Evolutionary conservation across 2,888 invertebrate genomes (phyloP).

Genomic region (Sesia apiformis): DNA sequence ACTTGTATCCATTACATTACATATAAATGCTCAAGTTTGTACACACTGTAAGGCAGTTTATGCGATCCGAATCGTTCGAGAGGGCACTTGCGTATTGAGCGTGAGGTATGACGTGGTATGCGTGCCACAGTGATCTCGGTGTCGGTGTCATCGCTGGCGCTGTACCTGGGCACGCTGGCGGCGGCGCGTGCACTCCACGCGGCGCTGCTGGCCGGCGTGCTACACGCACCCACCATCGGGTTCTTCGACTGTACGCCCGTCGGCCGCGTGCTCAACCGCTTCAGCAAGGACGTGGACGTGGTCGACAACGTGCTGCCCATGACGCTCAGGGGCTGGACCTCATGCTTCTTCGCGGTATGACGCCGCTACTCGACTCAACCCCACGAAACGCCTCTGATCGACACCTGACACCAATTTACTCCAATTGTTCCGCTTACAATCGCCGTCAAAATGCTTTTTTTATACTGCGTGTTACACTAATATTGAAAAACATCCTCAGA

Average conservation of each 20-base stretch:
- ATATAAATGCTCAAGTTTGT: no score
- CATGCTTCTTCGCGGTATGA: constrained; percentile 78
- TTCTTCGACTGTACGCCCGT: constrained; percentile 89
- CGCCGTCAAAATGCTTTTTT: no score
- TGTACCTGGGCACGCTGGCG: constrained; percentile 79
- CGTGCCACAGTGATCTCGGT: constrained; percentile 75
- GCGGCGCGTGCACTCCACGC: constrained; percentile 78
- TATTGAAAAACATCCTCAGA: no score
- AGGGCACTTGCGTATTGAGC: background rate
- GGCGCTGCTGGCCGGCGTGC: constrained; percentile 76
- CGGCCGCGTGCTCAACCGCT: constrained; percentile 85
- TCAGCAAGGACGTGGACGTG: constrained; percentile 83
- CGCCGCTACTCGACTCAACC: background rate
- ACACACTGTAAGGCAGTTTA: no score
- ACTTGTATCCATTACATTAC: no score
- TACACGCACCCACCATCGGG: constrained; percentile 79
- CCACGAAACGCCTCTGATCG: background rate
- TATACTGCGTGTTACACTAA: no score
- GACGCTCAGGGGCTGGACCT: constrained; percentile 81
- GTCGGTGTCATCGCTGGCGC: constrained; percentile 78
- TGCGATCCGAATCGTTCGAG: background rate
- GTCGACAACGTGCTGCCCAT: constrained; percentile 82
- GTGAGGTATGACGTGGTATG: background rate
- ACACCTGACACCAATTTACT: no score
- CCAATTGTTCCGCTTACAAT: no score